Evolutionary conservation across 2,888 invertebrate species (phyloP).

Genomic region (Abscondita cerata): DNA sequence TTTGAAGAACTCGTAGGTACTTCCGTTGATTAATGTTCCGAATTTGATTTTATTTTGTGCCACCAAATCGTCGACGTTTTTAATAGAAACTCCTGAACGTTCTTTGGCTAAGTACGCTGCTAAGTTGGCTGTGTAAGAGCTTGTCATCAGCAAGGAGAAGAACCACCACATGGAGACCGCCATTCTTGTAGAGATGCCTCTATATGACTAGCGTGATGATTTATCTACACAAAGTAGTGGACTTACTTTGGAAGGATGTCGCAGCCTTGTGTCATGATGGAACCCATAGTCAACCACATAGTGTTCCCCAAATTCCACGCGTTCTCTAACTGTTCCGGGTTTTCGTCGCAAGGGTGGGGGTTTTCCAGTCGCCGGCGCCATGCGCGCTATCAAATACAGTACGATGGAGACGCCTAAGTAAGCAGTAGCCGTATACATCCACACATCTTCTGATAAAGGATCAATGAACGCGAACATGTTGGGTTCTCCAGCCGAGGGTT

Average conservation of each 20-base stretch:
- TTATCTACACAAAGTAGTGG: background rate
- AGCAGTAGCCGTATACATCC: constrained; percentile 88
- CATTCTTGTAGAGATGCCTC: constrained; percentile 88
- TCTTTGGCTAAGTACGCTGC: constrained; percentile 93
- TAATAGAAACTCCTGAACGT: constrained; percentile 86
- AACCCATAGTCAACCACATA: constrained; percentile 92
- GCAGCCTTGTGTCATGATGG: constrained; percentile 93
- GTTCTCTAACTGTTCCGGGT: constrained; percentile 88
- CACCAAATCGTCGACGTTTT: constrained; percentile 89
- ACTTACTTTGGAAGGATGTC: constrained; percentile 88
- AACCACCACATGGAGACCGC: constrained; percentile 94
- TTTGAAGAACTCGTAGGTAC: constrained; percentile 88
- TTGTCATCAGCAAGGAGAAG: constrained; percentile 89
- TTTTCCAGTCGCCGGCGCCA: constrained; percentile 92
- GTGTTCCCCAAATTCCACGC: constrained; percentile 88
- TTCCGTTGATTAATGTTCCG: constrained; percentile 88
- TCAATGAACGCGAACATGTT: constrained; percentile 72
- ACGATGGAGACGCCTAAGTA: constrained; percentile 83
- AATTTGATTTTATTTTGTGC: constrained; percentile 95
- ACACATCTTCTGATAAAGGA: constrained; percentile 85
- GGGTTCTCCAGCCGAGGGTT: constrained; percentile 69
- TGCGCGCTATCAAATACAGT: constrained; percentile 80
- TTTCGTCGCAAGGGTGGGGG: constrained; percentile 88
- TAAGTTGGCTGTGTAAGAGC: constrained; percentile 93
- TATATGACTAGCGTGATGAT: constrained; percentile 49